Base-by-base conservation (phyloP, 2,888 invertebrate genomes). In the Lumbricus terrestris region DNA sequence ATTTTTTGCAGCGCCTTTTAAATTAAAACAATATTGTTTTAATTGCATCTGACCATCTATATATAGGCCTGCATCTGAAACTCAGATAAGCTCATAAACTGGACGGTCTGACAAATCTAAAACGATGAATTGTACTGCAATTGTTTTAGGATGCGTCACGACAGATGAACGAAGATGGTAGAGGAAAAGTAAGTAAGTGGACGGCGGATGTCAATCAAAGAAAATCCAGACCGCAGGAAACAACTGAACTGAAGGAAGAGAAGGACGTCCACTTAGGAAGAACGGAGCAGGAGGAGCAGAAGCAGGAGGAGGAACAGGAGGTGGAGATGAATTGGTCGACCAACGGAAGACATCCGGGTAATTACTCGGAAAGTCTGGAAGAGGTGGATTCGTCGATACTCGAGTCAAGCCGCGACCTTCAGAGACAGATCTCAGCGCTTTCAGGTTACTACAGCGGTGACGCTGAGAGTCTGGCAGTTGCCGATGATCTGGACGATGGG, bases 321-420 rank as follows among this genome's bases (percentile, higher is more conserved):
- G n/a, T n/a, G 69, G 69, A n/a, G 29, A n/a, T 69, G n/a, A 29
- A 29, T 8, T 69, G 69, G 69, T 1, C 8, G 69, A 69, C 29
- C 11, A 29, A 69, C n/a, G 69, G n/a, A 69, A 29, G 69, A 69
- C 29, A 29, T 33, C 23, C 85, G 85, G 34, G 5, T 35, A 20
- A 35, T 85, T 35, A 85, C 35, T 85, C 85, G 5, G 85, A 85
- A 35, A 85, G 35, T 35, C 23, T 85, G 85, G 85, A 85, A 23
- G 85, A 85, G 35, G 85, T 85, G 34, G n/a, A 85, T 34, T 85
- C 85, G 34, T 85, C 85, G 18, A 85, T 85, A 85, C 37, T 37
- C 37, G 85, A 85, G 8, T 85, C 85, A 85, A 85, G 35, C 6
- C 34, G 35, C 16, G 85, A 85, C 37, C 37, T 85, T 37, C 20